Base-by-base conservation (phyloP, 1,140 invertebrate genomes). In the Drosophila nannoptera region DNA sequence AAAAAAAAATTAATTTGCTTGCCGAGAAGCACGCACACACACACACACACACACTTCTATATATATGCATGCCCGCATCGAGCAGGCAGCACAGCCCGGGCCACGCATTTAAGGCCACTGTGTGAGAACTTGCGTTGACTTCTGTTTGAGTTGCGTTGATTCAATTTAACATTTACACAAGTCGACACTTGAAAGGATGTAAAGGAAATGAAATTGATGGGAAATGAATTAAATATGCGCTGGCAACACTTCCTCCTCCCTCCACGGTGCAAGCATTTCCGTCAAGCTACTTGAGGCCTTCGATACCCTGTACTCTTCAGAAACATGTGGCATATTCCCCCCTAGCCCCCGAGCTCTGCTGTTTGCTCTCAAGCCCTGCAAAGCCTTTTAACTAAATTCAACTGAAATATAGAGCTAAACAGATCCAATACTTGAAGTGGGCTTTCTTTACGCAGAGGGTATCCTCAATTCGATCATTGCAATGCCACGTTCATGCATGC, bases 1-100 rank as follows among this genome's bases (percentile, higher is more conserved):
- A n/a, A 49, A 33, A 42, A 43, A n/a, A 49, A 82, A 82, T 69
- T 67, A 68, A 82, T 75, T 72, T 14, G 7, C 14, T 60, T 22
- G 22, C n/a, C n/a, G n/a, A n/a, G n/a, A n/a, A n/a, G n/a, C n/a
- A n/a, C n/a, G n/a, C n/a, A 31, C 45, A 64, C 62, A 12, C n/a
- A 42, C 4, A 42, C 4, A 42, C 6, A 4, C 40, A 7, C 14
- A 5, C 4, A 7, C n/a, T n/a, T 42, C 5, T 2, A 42, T 42
- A 12, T 14, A 7, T 42, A 12, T 5, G 9, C 14, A 12, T 40
- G 9, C 55, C 40, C 56, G 11, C 49, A 61, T n/a, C n/a, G n/a
- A 22, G 22, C 22, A 3, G 22, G 22, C 22, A 3, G 22, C 22
- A 22, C 16, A 36, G 43, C 64, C 40, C 3, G 14, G 11, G 56